These are phyloP conservation scores for Lates calcarifer DNA, from an alignment of 2,113 vertebrate species.

Conservation along the genomic window DNA sequence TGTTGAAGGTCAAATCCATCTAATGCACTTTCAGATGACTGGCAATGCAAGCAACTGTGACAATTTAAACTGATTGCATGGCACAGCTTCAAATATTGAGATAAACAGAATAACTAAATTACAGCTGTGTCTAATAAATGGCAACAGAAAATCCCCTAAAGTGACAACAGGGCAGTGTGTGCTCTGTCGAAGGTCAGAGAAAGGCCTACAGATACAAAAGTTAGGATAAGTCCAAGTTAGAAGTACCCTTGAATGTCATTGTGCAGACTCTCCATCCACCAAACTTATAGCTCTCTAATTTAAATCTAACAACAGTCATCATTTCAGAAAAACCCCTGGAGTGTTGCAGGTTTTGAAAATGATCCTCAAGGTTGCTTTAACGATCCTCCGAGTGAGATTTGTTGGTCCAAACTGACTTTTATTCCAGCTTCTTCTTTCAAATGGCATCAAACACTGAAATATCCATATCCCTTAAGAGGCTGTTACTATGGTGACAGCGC, in stretches of 20 bases:
- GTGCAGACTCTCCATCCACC: neutral
- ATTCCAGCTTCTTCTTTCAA: slow-evolving; percentile 24
- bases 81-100: neutral
- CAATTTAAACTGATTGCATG: neutral
- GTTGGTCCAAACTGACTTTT: slow-evolving; percentile 16
- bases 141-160: neutral
- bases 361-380: slow-evolving; percentile 18
- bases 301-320: neutral
- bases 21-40: slow-evolving; percentile 1
- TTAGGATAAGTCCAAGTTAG: neutral
- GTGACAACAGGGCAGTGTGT: neutral
- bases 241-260: neutral
- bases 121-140: neutral
- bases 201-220: neutral
- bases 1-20: slow-evolving; percentile 3
- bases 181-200: neutral
- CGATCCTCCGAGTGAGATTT: slow-evolving; percentile 12
- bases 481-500: slow-evolving; percentile 67
- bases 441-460: slow-evolving; percentile 48
- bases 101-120: slow-evolving; percentile 4
- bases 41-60: neutral
- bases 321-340: neutral
- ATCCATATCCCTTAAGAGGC: slow-evolving; percentile 50
- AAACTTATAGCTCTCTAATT: neutral
- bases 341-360: slow-evolving; percentile 12